These are phyloP conservation scores for Zeus faber DNA, from an alignment of 2,113 vertebrate species.

Conservation along the genomic window DNA sequence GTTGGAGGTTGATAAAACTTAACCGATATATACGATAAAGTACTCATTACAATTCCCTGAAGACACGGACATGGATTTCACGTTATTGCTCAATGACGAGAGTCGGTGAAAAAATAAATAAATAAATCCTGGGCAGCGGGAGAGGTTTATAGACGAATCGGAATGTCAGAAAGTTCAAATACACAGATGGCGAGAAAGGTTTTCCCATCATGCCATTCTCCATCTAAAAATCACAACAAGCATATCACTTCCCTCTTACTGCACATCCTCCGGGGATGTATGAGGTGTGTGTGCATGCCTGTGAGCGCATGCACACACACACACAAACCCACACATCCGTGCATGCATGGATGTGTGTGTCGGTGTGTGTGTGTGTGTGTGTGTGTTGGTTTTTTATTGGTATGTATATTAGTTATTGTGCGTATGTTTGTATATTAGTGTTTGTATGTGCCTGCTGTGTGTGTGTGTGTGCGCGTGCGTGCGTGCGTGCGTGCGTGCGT, in stretches of 20 bases:
- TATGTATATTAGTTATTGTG: background rate
- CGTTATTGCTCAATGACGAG: no score
- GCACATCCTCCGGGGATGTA: background rate
- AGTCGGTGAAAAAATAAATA: no score
- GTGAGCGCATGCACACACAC: no score
- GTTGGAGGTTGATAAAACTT: no score
- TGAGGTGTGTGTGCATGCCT: background rate
- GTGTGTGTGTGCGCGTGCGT: background rate
- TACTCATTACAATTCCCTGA: no score
- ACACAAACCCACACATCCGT: no score
- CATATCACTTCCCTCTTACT: slow-evolving; percentile 1
- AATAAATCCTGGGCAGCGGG: no score
- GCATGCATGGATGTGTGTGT: slow-evolving; percentile 10
- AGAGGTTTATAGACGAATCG: no score
- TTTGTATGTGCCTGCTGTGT: background rate
- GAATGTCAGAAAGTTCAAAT: no score
- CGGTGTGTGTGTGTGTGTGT: slow-evolving; percentile 3
- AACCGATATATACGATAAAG: no score
- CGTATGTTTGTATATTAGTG: background rate
- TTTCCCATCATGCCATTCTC: background rate
- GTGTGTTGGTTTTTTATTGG: background rate
- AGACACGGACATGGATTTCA: no score
- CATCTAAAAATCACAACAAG: slow-evolving; percentile 1
- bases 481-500: no score
- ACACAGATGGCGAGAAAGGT: background rate